Percentiles rank a stretch among this genome's conserved stretches.
Evolutionary conservation across 2,888 invertebrate genomes (phyloP).

Genomic region (Rhingia rostrata): DNA sequence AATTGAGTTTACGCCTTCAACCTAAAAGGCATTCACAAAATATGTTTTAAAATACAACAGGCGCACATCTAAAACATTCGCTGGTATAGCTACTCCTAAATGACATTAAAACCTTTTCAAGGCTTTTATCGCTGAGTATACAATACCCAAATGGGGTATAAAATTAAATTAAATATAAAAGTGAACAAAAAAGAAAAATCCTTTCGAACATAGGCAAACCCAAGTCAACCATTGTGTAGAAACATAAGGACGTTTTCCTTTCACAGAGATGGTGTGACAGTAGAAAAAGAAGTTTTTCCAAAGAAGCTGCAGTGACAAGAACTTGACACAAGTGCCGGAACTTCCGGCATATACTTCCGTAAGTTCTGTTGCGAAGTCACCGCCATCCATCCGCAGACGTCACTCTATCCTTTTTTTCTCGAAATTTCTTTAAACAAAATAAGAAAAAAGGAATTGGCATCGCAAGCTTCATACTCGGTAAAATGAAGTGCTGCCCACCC

Average conservation of each 20-base stretch:
- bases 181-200: conserved; percentile 27
- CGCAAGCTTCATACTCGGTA: conserved; percentile 1
- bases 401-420: conserved; percentile 31
- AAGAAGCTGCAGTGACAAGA: conserved; percentile 77
- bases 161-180: conserved; percentile 60
- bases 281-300: conserved; percentile 61
- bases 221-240: conserved; percentile 33
- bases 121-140: conserved; percentile 46
- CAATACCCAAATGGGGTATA: conserved; percentile 52
- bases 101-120: conserved; percentile 68
- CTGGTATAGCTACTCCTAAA: conserved; percentile 25
- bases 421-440: conserved; percentile 4
- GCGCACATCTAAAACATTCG: conserved; percentile 37
- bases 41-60: conserved; percentile 20
- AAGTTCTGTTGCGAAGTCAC: conserved; percentile 75
- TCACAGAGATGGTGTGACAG: conserved; percentile 59
- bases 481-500: background rate
- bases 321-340: conserved; percentile 82
- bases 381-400: conserved; percentile 32
- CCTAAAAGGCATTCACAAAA: background rate
- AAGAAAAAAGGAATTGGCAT: conserved; percentile 53
- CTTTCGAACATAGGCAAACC: background rate
- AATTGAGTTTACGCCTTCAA: no score
- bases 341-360: conserved; percentile 78
- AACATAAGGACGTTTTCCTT: conserved; percentile 37